These are phyloP conservation scores for Melanerpes aurifrons DNA, from an alignment of 2,113 vertebrate species.

Conservation along the genomic window DNA sequence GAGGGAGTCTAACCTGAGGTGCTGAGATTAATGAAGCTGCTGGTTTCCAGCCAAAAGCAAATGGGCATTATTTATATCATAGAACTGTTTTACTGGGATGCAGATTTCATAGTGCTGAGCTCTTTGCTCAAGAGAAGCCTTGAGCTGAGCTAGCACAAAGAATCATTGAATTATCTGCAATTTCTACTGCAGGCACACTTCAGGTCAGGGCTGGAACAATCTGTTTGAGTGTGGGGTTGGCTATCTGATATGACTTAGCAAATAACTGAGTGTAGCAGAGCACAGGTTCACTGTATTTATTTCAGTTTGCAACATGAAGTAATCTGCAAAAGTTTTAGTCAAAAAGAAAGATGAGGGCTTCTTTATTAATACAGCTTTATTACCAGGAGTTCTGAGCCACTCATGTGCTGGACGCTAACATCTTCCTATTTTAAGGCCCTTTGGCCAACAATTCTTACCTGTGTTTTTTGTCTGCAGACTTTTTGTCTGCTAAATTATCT, in stretches of 20 bases:
- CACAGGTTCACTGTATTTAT: background rate
- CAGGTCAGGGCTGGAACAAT: background rate
- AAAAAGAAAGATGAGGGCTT: background rate
- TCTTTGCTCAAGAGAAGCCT: conserved; percentile 3
- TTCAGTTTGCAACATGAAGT: background rate
- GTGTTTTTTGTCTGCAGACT: background rate
- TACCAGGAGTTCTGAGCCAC: background rate
- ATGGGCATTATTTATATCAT: background rate
- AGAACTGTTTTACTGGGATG: conserved; percentile 7
- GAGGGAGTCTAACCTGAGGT: background rate
- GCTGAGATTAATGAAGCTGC: background rate
- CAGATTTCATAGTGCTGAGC: background rate
- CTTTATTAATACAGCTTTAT: background rate
- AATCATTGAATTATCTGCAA: conserved; percentile 17
- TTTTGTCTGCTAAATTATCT: background rate
- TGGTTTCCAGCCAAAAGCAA: conserved; percentile 34
- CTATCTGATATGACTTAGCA: background rate
- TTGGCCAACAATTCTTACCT: background rate
- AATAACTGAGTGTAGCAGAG: background rate
- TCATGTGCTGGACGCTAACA: background rate
- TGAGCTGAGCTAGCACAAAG: conserved; percentile 46
- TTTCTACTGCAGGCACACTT: background rate
- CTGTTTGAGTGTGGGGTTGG: background rate
- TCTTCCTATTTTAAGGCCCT: background rate
- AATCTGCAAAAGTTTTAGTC: background rate